Conservation (phyloP, 2,797 vertebrate genomes). For the Leptatherina wallacei region DNA sequence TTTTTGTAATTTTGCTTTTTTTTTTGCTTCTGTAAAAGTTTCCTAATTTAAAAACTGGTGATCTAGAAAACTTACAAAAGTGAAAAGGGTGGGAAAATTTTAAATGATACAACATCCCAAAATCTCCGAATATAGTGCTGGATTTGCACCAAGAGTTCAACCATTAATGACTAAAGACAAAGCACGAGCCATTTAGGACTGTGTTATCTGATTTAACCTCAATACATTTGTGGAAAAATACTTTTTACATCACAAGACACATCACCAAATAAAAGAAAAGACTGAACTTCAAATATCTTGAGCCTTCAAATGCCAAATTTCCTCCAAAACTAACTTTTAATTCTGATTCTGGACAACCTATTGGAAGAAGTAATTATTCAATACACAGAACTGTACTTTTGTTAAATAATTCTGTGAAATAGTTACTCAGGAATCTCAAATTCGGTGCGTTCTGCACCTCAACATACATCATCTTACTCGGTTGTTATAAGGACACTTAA, state of each 20-base stretch:
- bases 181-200: background rate
- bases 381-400: background rate
- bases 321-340: background rate
- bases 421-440: no score
- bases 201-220: background rate
- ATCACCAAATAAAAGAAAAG: background rate
- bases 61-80: background rate
- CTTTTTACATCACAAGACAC: background rate
- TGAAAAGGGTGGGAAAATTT: background rate
- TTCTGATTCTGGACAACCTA: background rate
- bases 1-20: slow-evolving; percentile 14
- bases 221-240: background rate
- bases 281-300: background rate
- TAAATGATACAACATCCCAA: background rate
- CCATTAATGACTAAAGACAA: background rate
- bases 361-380: background rate
- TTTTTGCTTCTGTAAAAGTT: background rate
- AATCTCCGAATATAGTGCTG: background rate
- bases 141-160: background rate
- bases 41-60: background rate
- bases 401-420: no score
- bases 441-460: no score
- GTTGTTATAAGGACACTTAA: no score
- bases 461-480: no score
- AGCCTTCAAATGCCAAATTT: background rate